Evolutionary conservation across 2,888 invertebrate species (phyloP).

Genomic region (Pollenia griseotomentosa): DNA sequence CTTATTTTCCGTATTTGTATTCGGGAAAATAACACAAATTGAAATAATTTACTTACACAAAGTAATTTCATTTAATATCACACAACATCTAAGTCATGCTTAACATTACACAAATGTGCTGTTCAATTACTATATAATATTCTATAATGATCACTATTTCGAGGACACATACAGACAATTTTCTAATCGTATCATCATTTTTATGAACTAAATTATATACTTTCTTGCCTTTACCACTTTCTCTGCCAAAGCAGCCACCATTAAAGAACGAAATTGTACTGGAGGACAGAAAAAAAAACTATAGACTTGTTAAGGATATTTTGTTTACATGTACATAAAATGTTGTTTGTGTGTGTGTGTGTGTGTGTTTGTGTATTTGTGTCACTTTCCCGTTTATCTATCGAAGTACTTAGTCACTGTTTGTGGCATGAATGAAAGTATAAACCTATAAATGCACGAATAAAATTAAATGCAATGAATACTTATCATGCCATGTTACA

Average conservation of each 20-base stretch:
- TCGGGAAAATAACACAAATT: background rate
- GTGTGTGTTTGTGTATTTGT: background rate
- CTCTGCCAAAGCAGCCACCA: background rate
- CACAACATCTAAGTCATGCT: slow-evolving; percentile 22
- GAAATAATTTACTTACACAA: slow-evolving; percentile 2
- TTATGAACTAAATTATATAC: slow-evolving; percentile 47
- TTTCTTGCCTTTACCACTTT: background rate
- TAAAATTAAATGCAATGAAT: slow-evolving; percentile 53
- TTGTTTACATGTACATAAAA: background rate
- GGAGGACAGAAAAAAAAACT: background rate
- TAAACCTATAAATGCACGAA: slow-evolving; percentile 38
- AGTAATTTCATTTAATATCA: slow-evolving; percentile 36
- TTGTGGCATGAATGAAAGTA: slow-evolving; percentile 33
- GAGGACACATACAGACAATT: slow-evolving; percentile 39
- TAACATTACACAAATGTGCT: slow-evolving; percentile 35
- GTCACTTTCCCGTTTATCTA: slow-evolving; percentile 18
- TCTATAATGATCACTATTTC: slow-evolving; percentile 46
- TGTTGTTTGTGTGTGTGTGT: slow-evolving; percentile 6
- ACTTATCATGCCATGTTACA: slow-evolving; percentile 55
- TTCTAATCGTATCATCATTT: slow-evolving; percentile 36
- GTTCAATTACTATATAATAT: slow-evolving; percentile 45
- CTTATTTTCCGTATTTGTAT: too few species aligned
- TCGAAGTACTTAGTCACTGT: background rate
- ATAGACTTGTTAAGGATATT: slow-evolving; percentile 27
- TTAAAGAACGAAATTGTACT: slow-evolving; percentile 43